phyloP scores from a whole-genome alignment of 2,113 vertebrate genomes.

The Apteryx mantelli region DNA sequence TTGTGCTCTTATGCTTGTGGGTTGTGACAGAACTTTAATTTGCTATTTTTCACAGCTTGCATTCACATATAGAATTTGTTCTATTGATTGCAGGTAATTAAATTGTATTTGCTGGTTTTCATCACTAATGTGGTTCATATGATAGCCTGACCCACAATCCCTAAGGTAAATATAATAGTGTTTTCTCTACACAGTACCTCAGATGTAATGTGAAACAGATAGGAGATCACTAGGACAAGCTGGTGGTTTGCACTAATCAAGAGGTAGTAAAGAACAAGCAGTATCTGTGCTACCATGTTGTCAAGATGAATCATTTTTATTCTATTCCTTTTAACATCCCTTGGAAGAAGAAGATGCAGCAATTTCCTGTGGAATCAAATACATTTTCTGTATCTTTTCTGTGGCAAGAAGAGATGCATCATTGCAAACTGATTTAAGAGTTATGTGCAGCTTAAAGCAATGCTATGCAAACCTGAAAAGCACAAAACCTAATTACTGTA shows the following conservation, averaged over 20 bases:
- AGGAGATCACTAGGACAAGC: background rate
- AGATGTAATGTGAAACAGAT: background rate
- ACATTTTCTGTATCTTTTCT: rapidly evolving
- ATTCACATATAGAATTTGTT: conserved; percentile 61
- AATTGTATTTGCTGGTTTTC: conserved; percentile 59
- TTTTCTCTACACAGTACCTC: background rate
- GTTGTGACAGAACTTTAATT: conserved; percentile 61
- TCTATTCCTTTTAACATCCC: background rate
- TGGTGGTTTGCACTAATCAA: background rate
- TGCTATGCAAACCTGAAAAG: background rate
- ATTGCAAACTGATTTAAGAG: background rate
- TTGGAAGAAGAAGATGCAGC: background rate
- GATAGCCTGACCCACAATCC: background rate
- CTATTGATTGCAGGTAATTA: conserved; percentile 73
- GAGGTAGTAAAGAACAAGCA: background rate
- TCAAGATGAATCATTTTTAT: background rate
- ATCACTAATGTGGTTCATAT: conserved; percentile 6
- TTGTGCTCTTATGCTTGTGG: conserved; percentile 30
- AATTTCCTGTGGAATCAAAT: background rate
- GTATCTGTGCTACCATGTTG: background rate
- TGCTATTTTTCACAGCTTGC: conserved; percentile 59
- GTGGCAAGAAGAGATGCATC: background rate
- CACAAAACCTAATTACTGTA: background rate
- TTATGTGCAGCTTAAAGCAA: background rate
- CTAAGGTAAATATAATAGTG: background rate